Conservation (phyloP, 2,113 vertebrate genomes). For the Halichoeres trimaculatus region DNA sequence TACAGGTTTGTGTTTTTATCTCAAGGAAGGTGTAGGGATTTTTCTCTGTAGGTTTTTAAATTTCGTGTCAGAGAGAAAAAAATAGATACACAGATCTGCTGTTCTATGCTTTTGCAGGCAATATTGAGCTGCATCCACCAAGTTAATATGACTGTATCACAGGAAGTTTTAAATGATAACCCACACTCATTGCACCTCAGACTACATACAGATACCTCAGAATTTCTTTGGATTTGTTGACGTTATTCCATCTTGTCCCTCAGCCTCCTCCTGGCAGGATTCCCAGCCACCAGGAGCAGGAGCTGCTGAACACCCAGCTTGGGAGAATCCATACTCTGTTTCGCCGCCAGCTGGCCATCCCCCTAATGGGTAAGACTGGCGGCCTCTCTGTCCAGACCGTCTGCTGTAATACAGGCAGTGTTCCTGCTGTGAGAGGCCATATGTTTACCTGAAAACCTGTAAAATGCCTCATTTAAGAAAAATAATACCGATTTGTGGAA, state of each 20-base stretch:
- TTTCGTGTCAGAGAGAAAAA: too few species aligned
- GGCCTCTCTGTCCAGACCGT: conserved; percentile 36
- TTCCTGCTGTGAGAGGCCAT: conserved; percentile 9
- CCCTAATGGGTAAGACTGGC: conserved; percentile 88
- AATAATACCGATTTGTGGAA: not conserved
- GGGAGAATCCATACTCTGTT: conserved; percentile 93
- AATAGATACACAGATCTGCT: too few species aligned
- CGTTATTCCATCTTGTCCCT: conserved; percentile 63
- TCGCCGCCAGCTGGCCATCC: conserved; percentile 92
- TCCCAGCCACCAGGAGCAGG: conserved; percentile 89
- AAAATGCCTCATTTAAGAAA: conserved; percentile 1
- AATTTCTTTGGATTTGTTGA: conserved; percentile 6
- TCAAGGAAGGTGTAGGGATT: not conserved
- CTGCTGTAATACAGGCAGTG: conserved; percentile 16
- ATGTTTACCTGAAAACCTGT: conserved; percentile 6
- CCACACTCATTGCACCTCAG: not conserved
- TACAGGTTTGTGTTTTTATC: conserved; percentile 86
- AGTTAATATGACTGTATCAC: too few species aligned
- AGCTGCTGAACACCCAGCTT: conserved; percentile 89
- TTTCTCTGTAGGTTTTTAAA: too few species aligned
- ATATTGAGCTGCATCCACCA: too few species aligned
- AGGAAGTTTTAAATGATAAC: not conserved
- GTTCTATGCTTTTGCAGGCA: too few species aligned
- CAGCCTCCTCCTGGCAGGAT: conserved; percentile 91
- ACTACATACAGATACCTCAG: not conserved